phyloP scores from a whole-genome alignment of 1,140 invertebrate species.

The Drosophila rufa region DNA sequence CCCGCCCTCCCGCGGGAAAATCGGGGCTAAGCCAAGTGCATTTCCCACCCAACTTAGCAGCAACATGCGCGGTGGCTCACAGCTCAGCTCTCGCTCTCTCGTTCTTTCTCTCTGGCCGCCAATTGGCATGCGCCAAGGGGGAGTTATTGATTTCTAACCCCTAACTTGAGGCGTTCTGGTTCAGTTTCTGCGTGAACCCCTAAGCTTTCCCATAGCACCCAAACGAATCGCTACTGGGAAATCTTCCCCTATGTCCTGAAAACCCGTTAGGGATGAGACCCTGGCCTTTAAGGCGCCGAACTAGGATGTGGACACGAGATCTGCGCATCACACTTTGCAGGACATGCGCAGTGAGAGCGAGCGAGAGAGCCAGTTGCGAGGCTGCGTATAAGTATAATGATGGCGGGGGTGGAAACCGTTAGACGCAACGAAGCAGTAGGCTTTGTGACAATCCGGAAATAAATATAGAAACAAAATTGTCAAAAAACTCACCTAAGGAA shows the following conservation, averaged over 20 bases:
- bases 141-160: slow-evolving; percentile 42
- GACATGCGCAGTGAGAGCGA: slow-evolving; percentile 65
- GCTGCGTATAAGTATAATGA: slow-evolving; percentile 16
- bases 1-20: slow-evolving; percentile 28
- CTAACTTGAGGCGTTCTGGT: not conserved
- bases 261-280: not conserved
- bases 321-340: slow-evolving; percentile 78
- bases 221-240: not conserved
- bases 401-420: slow-evolving; percentile 34
- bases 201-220: not conserved
- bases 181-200: not conserved
- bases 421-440: slow-evolving; percentile 63
- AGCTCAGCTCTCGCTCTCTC: slow-evolving; percentile 17
- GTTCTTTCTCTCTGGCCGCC: slow-evolving; percentile 7
- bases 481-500: not conserved
- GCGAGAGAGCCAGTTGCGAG: slow-evolving; percentile 10
- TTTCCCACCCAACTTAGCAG: slow-evolving; percentile 66
- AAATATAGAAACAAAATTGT: not conserved
- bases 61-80: slow-evolving; percentile 55
- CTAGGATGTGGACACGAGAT: slow-evolving; percentile 61
- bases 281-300: not conserved
- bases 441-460: slow-evolving; percentile 35
- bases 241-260: not conserved
- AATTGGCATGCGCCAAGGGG: slow-evolving; percentile 46
- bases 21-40: slow-evolving; percentile 77